Base-by-base conservation (phyloP, 2,797 vertebrate species). In the Perodicticus potto region DNA sequence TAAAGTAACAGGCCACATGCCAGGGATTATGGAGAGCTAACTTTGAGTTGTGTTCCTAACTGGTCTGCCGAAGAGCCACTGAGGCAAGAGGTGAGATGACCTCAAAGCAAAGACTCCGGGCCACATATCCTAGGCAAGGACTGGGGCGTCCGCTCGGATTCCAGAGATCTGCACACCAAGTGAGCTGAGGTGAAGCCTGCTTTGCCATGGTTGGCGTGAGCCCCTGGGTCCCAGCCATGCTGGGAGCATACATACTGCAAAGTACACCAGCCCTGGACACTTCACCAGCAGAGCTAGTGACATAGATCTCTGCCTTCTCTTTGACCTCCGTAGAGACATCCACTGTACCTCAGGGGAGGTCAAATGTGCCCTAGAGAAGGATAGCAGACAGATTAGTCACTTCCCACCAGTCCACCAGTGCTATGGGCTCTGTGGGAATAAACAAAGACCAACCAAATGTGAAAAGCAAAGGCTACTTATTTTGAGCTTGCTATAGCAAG, bases 191-290 rank as follows among this genome's bases (percentile, higher is more conserved):
- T 29, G 67, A 57, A 20, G 25, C 29, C 70, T 43, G 5, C 37
- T 65, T 70, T 27, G 43, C 11, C 61, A 1, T 3, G 16, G 14
- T 19, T 7, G 0, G 34, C 17, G 12, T 45, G 29, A 29, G 67
- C 40, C 29, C 32, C 0, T 2, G 22, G 27, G 32, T 1, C 57
- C 25, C 32, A 10, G 25, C 22, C 43, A 5, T n/a, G 45, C 43
- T 27, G 13, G n/a, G 55, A 1, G 10, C 11, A 20, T 7, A 20
- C 10, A 61, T 40, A 83, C 8, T 16, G 63, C 2, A 11, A 74
- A 17, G 34, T 9, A 4, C 11, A 13, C n/a, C 5, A 29, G 45
- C 72, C 63, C 37, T 6, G 19, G 37, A 23, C 11, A 63, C 61
- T 7, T 69, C 12, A 40, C 12, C 13, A 49, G 16, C 49, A 49